Base-by-base conservation (phyloP, 2,888 invertebrate genomes). In the Acleris laterana region DNA sequence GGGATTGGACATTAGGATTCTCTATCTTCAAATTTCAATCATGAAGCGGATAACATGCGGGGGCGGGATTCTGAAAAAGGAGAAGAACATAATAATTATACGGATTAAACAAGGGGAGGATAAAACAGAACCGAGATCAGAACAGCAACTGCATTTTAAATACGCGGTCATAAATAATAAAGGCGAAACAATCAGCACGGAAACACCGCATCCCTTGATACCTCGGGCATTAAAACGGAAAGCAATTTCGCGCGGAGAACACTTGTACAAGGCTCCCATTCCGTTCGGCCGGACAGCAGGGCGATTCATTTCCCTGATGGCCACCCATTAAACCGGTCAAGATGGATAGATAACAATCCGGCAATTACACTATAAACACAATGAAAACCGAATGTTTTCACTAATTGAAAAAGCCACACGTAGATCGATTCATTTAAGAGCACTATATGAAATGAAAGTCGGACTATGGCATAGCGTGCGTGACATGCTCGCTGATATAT, bases 391-490 rank as follows among this genome's bases (percentile, higher is more conserved):
- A 90, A 89, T 88, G 88, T 87, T 87, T 87, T 87, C 85, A 87
- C 88, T 91, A 92, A 93, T 93, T 92, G 90, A 92, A 91, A 90
- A 89, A 85, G 86, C 87, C 85, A 79, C 84, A 81, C 81, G 75
- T 76, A 79, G 79, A 85, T 89, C 88, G 88, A 90, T 88, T 82
- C 81, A 81, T 88, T 85, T 83, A 78, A 85, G 85, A 85, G 88
- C 91, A 92, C 92, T 92, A 88, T 91, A 88, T 90, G 86, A 91
- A 91, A 92, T 91, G 88, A 91, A 90, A 86, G 82, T 83, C 74
- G 74, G 80, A 76, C 77, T 74, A 74, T 75, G 74, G 73, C 77
- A 79, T 85, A 79, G 80, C 84, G 87, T 87, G 86, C 90, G 82
- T 80, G 83, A 80, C 86, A 75, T 77, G 81, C 69, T 59, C 68